Evolutionary conservation across 2,888 invertebrate species (phyloP).

Genomic region (Argyra leucocephala): DNA sequence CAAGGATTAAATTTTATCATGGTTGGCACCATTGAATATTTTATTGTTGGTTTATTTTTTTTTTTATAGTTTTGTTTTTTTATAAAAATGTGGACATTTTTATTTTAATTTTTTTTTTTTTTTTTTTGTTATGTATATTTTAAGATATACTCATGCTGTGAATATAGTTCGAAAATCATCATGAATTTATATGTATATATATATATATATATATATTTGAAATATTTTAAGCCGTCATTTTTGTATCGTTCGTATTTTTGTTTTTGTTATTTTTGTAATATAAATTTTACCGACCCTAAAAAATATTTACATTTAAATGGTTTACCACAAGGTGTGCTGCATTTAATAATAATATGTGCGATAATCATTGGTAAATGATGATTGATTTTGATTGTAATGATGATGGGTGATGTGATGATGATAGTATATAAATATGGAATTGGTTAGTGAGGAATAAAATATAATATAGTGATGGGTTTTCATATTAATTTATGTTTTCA

Average conservation of each 20-base stretch:
- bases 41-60: background rate
- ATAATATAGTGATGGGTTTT: too few species aligned
- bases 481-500: background rate
- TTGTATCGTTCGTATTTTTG: background rate
- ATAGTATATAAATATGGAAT: background rate
- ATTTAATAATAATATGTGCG: background rate
- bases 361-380: background rate
- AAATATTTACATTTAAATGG: background rate
- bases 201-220: too few species aligned
- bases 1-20: background rate
- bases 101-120: background rate
- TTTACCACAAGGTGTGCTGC: constrained; percentile 6
- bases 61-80: too few species aligned
- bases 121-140: background rate
- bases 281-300: background rate
- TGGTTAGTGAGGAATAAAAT: too few species aligned
- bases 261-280: background rate
- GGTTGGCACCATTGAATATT: too few species aligned
- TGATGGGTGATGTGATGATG: background rate
- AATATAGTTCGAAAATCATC: too few species aligned
- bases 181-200: too few species aligned
- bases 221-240: background rate
- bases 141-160: background rate
- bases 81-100: background rate
- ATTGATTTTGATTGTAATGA: background rate